Percentiles rank a stretch among this genome's conserved stretches.
phyloP scores from a whole-genome alignment of 2,888 invertebrate species.

The Phaedon cochleariae region DNA sequence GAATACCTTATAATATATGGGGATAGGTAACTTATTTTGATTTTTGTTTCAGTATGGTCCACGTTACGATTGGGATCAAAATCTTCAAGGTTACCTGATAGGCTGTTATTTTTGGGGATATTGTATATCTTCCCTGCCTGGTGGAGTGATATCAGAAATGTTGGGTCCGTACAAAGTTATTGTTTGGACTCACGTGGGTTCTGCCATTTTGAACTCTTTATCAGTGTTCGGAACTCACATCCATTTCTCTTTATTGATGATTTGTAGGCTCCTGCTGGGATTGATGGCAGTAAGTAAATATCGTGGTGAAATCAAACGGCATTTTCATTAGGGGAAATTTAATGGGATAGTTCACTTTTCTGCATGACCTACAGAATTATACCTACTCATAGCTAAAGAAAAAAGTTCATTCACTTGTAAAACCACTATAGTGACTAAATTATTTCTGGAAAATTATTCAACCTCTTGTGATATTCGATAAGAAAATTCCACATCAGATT shows the following conservation, averaged over 20 bases:
- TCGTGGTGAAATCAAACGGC: neutral
- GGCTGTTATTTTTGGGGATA: conserved; percentile 52
- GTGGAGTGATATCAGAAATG: conserved; percentile 48
- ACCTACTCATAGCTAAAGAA: too few relatives aligned
- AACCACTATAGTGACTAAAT: too few relatives aligned
- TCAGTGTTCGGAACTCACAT: conserved; percentile 67
- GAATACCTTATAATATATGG: too few relatives aligned
- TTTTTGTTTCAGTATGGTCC: conserved; percentile 45
- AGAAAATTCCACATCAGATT: too few relatives aligned
- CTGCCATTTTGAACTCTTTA: conserved; percentile 53
- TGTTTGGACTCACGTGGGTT: conserved; percentile 44
- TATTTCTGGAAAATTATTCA: too few relatives aligned
- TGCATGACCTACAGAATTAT: too few relatives aligned
- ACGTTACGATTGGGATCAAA: conserved; percentile 48
- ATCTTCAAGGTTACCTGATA: conserved; percentile 46
- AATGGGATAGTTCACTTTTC: too few relatives aligned
- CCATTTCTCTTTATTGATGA: conserved; percentile 66
- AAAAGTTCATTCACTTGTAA: too few relatives aligned
- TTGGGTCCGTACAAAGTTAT: conserved; percentile 49
- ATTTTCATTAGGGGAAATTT: neutral
- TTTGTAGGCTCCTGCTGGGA: conserved; percentile 67
- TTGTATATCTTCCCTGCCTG: conserved; percentile 46
- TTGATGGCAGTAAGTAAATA: conserved; percentile 66
- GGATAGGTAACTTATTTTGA: neutral
- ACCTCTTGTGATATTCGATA: too few relatives aligned